phyloP scores from a whole-genome alignment of 2,888 invertebrate species.

The Seladonia tumulorum region DNA sequence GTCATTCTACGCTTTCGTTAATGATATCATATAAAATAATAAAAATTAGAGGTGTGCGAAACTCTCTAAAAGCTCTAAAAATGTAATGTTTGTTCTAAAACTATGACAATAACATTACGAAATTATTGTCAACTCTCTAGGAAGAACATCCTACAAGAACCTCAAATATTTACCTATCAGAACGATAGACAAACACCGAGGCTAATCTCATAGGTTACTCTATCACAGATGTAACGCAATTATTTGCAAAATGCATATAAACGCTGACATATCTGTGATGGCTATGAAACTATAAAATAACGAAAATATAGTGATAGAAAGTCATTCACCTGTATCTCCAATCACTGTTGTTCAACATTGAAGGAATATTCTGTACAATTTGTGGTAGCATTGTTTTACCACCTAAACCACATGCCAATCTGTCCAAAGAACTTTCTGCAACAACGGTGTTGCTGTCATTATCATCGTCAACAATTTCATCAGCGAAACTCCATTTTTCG shows the following conservation, averaged over 20 bases:
- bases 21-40: background rate
- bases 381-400: conserved; percentile 96
- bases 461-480: conserved; percentile 96
- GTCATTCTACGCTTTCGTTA: background rate
- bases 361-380: conserved; percentile 93
- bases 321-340: conserved; percentile 90
- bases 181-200: conserved; percentile 70
- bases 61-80: no score
- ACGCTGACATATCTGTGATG: conserved; percentile 80
- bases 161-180: conserved; percentile 61
- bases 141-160: conserved; percentile 65
- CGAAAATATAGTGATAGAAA: background rate
- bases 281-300: conserved; percentile 20
- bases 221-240: conserved; percentile 81
- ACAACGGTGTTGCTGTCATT: conserved; percentile 97
- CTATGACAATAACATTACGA: conserved; percentile 61
- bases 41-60: background rate
- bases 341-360: conserved; percentile 93
- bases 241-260: conserved; percentile 66
- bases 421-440: conserved; percentile 98
- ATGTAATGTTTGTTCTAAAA: conserved; percentile 70
- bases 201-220: conserved; percentile 68
- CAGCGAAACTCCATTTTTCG: conserved; percentile 93
- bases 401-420: conserved; percentile 98
- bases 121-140: conserved; percentile 69